A percentile compares a stretch with the other conserved stretches of the same genome.
Conservation (phyloP, 2,888 invertebrate genomes). For the Hirtodrosophila duncani region DNA sequence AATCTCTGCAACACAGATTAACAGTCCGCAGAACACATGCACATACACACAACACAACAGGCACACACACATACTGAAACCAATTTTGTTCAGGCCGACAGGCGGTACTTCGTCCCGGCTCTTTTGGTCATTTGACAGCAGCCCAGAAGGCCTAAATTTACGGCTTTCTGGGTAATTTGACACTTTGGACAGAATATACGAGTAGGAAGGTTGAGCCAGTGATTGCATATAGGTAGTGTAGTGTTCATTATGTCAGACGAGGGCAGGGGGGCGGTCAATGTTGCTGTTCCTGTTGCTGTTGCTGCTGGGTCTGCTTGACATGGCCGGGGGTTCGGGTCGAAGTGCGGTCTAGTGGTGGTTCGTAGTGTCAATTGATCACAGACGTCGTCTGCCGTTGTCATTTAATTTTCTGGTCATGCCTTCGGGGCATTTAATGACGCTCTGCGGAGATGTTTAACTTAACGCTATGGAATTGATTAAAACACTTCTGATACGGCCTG, state of each 20-base stretch:
- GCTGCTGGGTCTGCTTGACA: constrained; percentile 2
- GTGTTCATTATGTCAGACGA: too few relatives aligned
- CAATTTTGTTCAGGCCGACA: constrained; percentile 44
- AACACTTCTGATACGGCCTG: constrained; percentile 17
- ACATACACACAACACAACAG: too few relatives aligned
- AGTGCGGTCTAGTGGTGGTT: constrained; percentile 48
- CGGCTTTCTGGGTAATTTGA: constrained; percentile 71
- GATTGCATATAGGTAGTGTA: not conserved
- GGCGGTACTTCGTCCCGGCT: constrained; percentile 10
- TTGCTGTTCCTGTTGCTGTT: constrained; percentile 2
- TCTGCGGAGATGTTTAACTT: constrained; percentile 19
- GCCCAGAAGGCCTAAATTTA: constrained; percentile 69
- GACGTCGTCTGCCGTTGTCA: constrained; percentile 70
- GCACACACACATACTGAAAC: constrained; percentile 40
- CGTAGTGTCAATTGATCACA: constrained; percentile 68
- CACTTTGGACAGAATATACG: constrained; percentile 55
- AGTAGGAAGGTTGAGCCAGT: constrained; percentile 20
- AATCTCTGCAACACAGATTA: constrained; percentile 69
- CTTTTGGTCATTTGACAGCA: constrained; percentile 55
- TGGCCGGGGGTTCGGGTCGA: constrained; percentile 4
- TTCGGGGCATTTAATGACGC: constrained; percentile 40
- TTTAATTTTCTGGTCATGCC: constrained; percentile 57
- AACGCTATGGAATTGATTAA: constrained; percentile 17
- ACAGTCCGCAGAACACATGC: too few relatives aligned
- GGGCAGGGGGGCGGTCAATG: constrained; percentile 5